Conservation (phyloP, 2,113 vertebrate species). For the Lepisosteus oculatus region DNA sequence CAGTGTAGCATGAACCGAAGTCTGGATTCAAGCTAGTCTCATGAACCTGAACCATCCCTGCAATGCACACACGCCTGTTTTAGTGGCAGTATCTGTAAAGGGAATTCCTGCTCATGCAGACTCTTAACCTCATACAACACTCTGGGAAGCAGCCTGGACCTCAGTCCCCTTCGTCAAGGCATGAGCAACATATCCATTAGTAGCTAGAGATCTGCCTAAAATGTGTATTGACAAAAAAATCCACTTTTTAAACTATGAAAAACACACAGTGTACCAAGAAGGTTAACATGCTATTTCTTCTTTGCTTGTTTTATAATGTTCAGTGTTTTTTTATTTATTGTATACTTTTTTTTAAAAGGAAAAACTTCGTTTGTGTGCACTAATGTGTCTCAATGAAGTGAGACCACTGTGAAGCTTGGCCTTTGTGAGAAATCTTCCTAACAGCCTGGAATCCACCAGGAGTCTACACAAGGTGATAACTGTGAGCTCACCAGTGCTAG, state of each 20-base stretch:
- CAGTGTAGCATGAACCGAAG: no score
- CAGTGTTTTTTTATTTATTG: constrained; percentile 58
- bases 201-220: constrained; percentile 42
- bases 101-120: not conserved
- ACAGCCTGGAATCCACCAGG: constrained; percentile 32
- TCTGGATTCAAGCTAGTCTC: not conserved
- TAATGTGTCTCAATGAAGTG: constrained; percentile 61
- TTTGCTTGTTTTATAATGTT: constrained; percentile 62
- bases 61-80: not conserved
- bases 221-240: constrained; percentile 43
- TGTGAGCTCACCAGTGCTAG: no score
- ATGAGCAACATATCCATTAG: constrained; percentile 42
- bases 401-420: constrained; percentile 59
- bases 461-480: constrained; percentile 4
- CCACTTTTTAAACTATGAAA: constrained; percentile 50
- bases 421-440: constrained; percentile 39
- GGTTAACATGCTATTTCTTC: constrained; percentile 58
- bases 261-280: constrained; percentile 50
- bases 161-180: constrained; percentile 41
- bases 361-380: constrained; percentile 56
- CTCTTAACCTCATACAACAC: not conserved
- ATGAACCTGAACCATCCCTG: not conserved
- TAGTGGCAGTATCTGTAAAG: no score
- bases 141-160: constrained; percentile 78
- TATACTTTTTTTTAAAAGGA: constrained; percentile 41